Base-by-base conservation (phyloP, 2,797 vertebrate genomes). In the Enteromius viviparus region DNA sequence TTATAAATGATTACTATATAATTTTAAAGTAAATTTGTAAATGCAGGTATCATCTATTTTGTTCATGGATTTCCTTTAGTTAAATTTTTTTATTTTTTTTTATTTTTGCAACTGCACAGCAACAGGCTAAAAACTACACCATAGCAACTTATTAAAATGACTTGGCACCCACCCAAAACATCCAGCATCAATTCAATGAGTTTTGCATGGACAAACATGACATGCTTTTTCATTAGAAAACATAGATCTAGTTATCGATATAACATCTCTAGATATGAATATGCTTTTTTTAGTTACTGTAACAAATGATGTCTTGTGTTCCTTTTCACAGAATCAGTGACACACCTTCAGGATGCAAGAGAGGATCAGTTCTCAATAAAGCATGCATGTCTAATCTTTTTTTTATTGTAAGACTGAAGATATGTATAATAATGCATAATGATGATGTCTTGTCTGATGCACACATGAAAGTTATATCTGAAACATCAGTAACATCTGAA, bases 271-370 rank as follows among this genome's bases (percentile, higher is more conserved):
- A 23, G 29, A 65, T 65, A 65, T 65, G 29, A 65, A 65, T 34
- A 8, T 7, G 15, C 17, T 14, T 34, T 32, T 65, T 65, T 3
- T 65, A 15, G 29, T 19, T 65, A 65, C 32, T 65, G 34, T 65
- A 12, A 37, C 21, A 12, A 74, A n/a, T 17, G 3, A 40, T 19
- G 51, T 66, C 1, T 34, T 83, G 1, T 78, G 32, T 71, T 66
- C 4, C 34, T 37, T 72, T 70, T 72, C 10, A 55, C 72, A 86
- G 78, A 66, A 76, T 71, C 55, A 84, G 72, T 77, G 65, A 84
- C 12, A 1, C 76, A 29, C 76, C 72, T 79, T 45, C 70, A 69
- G 45, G 45, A 47, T 15, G 9, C 65, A 82, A 76, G 51, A 80
- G 45, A 77, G 65, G 42, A 49, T 37, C 34, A 64, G 51, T 70